Evolutionary conservation across 2,797 vertebrate genomes (phyloP).

Genomic region (Triplophysa bombifrons): DNA sequence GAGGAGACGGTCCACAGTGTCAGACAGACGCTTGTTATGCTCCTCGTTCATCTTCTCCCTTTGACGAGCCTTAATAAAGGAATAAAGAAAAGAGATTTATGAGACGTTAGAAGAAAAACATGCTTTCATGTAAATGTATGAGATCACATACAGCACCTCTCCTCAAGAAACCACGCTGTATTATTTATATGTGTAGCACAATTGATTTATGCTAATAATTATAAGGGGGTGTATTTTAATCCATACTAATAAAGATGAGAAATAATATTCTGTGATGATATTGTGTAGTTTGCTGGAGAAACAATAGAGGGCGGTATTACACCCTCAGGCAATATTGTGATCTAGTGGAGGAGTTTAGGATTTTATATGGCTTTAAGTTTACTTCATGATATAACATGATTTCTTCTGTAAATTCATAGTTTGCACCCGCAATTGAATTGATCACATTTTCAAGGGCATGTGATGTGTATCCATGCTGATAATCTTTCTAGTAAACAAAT

Average conservation of each 20-base stretch:
- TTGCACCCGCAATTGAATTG: not conserved
- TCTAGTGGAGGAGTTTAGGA: not conserved
- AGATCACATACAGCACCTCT: not conserved
- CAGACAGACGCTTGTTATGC: conserved; percentile 92
- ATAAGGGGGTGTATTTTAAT: not conserved
- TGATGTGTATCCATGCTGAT: not conserved
- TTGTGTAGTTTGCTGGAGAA: not conserved
- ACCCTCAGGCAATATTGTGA: not conserved
- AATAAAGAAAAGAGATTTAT: not conserved
- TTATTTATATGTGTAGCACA: not conserved
- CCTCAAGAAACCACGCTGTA: not conserved
- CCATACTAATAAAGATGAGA: not conserved
- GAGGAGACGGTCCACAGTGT: conserved; percentile 93
- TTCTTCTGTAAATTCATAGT: not conserved
- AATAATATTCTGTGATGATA: not conserved
- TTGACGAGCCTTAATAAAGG: conserved; percentile 83
- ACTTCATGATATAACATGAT: conserved; percentile 9
- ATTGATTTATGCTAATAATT: not conserved
- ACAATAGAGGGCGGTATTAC: conserved; percentile 54
- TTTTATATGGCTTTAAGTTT: not conserved
- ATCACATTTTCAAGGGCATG: not conserved
- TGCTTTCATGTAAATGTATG: not conserved
- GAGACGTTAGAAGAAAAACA: not conserved
- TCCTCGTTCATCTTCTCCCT: conserved; percentile 98
- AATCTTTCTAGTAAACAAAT: not conserved